Evolutionary conservation across 2,113 vertebrate species (phyloP), one percentile per base, ranked within the genome.

Genomic region (Otocyon megalotis): DNA sequence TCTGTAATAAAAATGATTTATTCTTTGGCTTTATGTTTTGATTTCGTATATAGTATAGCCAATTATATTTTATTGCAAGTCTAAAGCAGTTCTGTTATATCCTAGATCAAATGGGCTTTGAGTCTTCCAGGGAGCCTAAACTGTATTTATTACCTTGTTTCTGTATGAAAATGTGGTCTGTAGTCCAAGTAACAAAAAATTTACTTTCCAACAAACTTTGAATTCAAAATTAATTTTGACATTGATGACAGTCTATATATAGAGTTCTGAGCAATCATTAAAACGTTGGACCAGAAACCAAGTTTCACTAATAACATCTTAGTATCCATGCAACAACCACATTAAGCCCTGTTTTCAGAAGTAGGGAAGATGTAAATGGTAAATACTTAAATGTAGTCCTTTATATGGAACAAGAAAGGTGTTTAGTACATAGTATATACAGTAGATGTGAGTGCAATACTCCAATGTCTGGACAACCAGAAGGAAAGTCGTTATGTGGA

Each of bases 1-100:
- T 93, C 92, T 96, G 30, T 82, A 94, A 93, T 92, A 93, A 96
- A 97, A 94, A 94, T 87, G 30, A 96, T 96, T 92, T 94, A 94
- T 93, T 88, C 24, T 86, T 56, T 8, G 62, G 43, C 60, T 89
- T 92, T 93, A 54, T 93, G 53, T 76, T 97, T 94, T 94, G 56
- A 79, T 94, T 94, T 93, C 12, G 84, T 76, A 90, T 83, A 80
- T 80, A 56, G 54, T 67, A 35, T 50, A 90, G 91, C 67, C 86
- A 97, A 90, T 97, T 97, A 97, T 71, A 96, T 97, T 97, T 97
- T 97, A 97, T 93, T 83, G 26, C 79, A 84, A 93, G 48, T 93
- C 62, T 93, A 96, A 96, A 95, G 22, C 86, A 92, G 76, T 89
- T 94, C 79, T 81, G 65, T 82, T 96, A 88, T 79, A 84, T 69